Evolutionary conservation across 2,888 invertebrate genomes (phyloP).

Genomic region (Orchesellides sinensis): DNA sequence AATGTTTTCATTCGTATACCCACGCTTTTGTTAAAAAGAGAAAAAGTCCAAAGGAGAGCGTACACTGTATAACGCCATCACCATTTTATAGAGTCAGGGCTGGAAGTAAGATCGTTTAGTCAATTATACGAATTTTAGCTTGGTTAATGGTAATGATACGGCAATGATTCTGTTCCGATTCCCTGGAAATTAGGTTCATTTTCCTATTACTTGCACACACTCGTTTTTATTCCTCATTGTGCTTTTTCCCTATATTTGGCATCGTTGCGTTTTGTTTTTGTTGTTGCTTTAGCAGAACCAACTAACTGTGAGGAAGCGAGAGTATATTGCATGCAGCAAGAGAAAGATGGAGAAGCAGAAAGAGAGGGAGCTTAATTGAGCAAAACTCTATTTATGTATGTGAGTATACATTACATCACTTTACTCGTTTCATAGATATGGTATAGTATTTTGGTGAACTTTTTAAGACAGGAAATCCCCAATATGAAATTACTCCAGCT

Average conservation of each 20-base stretch:
- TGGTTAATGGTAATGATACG: conserved; percentile 66
- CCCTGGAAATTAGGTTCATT: conserved; percentile 52
- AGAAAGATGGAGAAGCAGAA: conserved; percentile 3
- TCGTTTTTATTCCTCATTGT: conserved; percentile 8
- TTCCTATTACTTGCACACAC: conserved; percentile 60
- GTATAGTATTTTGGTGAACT: conserved; percentile 30
- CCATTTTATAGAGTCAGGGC: background rate
- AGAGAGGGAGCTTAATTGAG: conserved; percentile 53
- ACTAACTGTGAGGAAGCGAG: no score
- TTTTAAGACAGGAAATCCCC: conserved; percentile 58
- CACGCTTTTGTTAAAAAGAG: conserved; percentile 23
- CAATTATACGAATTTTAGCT: conserved; percentile 61
- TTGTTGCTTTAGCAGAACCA: background rate
- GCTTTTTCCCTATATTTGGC: background rate
- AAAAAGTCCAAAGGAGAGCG: background rate
- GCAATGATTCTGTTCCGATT: conserved; percentile 59
- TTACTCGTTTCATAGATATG: conserved; percentile 17
- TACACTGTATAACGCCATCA: background rate
- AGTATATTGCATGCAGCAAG: no score
- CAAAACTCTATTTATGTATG: no score
- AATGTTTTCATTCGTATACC: conserved; percentile 7
- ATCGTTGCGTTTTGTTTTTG: background rate
- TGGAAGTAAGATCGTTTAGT: conserved; percentile 43
- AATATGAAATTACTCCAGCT: conserved; percentile 57
- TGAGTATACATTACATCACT: conserved; percentile 17